Conservation (phyloP, 2,888 invertebrate species). For the Sinodicranocentrus sp. region DNA sequence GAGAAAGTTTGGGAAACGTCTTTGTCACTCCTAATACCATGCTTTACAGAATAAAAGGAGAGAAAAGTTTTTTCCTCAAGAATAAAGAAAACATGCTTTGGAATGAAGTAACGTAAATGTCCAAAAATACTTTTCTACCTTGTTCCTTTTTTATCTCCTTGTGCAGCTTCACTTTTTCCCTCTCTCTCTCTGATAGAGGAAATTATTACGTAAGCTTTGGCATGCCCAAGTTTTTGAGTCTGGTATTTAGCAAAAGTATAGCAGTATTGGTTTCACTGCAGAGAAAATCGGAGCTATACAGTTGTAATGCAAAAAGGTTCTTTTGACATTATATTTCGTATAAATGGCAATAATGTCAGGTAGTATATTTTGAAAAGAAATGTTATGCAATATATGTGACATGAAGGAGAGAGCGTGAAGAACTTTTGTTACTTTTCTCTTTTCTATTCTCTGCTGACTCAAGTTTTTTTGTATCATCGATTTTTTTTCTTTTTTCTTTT, state of each 20-base stretch:
- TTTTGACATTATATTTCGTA: constrained; percentile 13
- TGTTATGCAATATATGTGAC: constrained; percentile 30
- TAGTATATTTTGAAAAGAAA: constrained; percentile 19
- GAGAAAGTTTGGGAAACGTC: constrained; percentile 15
- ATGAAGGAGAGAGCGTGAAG: constrained; percentile 19
- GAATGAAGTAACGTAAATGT: not conserved
- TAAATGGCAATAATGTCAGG: constrained; percentile 33
- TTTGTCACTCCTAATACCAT: constrained; percentile 23
- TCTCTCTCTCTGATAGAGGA: not conserved
- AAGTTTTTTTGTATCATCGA: constrained; percentile 45
- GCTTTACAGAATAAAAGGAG: not conserved
- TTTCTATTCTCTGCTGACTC: not conserved
- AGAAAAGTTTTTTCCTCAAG: constrained; percentile 6
- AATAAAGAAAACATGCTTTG: constrained; percentile 1
- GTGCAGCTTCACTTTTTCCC: not conserved
- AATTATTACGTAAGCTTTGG: not conserved
- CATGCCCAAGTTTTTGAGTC: too few relatives aligned
- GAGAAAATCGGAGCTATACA: not conserved
- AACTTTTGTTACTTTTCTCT: constrained; percentile 30
- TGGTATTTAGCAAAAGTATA: too few relatives aligned
- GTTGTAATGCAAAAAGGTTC: not conserved
- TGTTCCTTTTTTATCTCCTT: not conserved
- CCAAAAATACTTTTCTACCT: constrained; percentile 11
- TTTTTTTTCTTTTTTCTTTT: constrained; percentile 1
- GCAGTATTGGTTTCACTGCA: not conserved